Evolutionary conservation across 2,113 vertebrate genomes (phyloP).

Genomic region (Elephas maximus): DNA sequence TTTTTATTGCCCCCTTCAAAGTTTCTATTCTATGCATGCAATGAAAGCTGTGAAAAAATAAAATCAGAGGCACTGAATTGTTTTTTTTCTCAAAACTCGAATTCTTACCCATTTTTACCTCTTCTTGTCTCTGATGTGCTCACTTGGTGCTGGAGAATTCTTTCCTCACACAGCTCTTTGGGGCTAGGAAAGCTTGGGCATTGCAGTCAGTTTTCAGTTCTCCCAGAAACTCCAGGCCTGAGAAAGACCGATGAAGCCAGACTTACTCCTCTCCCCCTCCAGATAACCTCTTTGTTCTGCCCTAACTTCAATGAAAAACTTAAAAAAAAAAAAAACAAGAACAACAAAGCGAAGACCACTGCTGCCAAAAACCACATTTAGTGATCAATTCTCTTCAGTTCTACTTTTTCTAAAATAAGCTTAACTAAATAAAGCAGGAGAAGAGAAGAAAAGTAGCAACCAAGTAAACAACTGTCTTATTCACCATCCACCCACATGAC

Average conservation of each 20-base stretch:
- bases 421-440: neutral
- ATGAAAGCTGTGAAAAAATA: neutral
- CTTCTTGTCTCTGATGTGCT: neutral
- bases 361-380: neutral
- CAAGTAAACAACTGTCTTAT: neutral
- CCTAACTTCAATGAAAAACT: neutral
- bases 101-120: neutral
- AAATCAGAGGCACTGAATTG: neutral
- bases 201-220: neutral
- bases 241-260: neutral
- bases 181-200: neutral
- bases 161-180: neutral
- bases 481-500: constrained; percentile 27
- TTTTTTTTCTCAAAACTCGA: neutral
- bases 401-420: neutral
- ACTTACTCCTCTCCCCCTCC: neutral
- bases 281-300: neutral
- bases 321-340: neutral
- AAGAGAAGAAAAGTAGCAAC: neutral
- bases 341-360: neutral
- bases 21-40: neutral
- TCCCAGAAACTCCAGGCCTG: neutral
- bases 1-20: neutral
- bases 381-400: neutral
- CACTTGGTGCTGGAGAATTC: neutral